These are phyloP conservation scores for Ceratothoa steindachneri DNA, from an alignment of 2,888 invertebrate genomes.

Conservation along the genomic window DNA sequence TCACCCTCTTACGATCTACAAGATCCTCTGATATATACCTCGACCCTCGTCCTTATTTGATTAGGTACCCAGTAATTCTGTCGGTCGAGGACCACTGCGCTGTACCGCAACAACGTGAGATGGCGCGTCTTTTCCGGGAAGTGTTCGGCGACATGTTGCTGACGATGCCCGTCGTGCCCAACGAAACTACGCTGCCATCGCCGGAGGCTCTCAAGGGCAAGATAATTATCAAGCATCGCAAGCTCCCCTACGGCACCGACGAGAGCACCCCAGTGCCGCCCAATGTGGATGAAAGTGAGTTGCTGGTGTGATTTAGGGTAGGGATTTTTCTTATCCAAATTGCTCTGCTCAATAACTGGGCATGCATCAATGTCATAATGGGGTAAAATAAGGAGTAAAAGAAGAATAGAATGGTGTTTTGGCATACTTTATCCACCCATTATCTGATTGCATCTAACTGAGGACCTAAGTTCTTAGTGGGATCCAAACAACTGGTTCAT, in stretches of 20 bases:
- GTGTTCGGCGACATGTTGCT: constrained; percentile 82
- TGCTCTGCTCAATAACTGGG: background rate
- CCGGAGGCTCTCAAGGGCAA: constrained; percentile 48
- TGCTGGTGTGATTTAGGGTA: background rate
- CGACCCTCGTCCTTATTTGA: too few relatives aligned
- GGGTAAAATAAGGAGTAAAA: too few relatives aligned
- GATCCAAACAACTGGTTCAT: too few relatives aligned
- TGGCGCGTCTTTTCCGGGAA: constrained; percentile 65
- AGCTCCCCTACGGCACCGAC: constrained; percentile 82
- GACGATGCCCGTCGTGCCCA: constrained; percentile 70
- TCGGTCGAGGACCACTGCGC: constrained; percentile 92
- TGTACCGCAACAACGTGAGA: constrained; percentile 79
- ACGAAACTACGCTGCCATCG: constrained; percentile 59
- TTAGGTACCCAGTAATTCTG: constrained; percentile 71
- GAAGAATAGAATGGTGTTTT: too few relatives aligned
- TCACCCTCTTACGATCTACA: too few relatives aligned
- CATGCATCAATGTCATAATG: too few relatives aligned
- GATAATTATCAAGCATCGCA: constrained; percentile 85
- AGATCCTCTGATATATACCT: too few relatives aligned
- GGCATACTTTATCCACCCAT: too few relatives aligned
- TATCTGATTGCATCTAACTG: too few relatives aligned
- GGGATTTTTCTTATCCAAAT: background rate
- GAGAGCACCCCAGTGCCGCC: constrained; percentile 57
- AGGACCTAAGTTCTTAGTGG: too few relatives aligned
- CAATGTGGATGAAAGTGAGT: constrained; percentile 52